phyloP scores from a whole-genome alignment of 2,113 vertebrate species.

The Heterotis niloticus region DNA sequence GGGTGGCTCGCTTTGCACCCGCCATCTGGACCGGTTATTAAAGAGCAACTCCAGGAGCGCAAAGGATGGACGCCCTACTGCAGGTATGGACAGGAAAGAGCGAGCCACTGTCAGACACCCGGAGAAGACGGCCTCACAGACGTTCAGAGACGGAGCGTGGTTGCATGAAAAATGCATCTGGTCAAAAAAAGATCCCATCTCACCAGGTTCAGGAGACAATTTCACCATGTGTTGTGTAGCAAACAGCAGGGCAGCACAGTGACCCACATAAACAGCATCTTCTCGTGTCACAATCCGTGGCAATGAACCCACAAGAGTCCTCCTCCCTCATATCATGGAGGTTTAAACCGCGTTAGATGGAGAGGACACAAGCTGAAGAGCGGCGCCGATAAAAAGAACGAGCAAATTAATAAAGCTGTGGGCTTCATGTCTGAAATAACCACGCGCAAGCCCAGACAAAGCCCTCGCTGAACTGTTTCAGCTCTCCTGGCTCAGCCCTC shows the following conservation, averaged over 20 bases:
- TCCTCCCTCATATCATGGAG: neutral
- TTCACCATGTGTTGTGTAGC: neutral
- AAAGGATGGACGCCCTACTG: neutral
- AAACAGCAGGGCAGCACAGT: neutral
- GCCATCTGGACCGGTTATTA: neutral
- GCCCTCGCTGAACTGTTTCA: neutral
- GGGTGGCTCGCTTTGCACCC: no score
- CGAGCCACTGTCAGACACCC: neutral
- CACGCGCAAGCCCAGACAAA: neutral
- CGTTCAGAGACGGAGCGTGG: constrained; percentile 28
- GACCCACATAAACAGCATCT: neutral
- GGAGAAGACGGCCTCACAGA: constrained; percentile 42
- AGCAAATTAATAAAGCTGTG: neutral
- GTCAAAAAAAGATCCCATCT: neutral
- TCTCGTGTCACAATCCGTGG: neutral
- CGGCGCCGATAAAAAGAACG: neutral
- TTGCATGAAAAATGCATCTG: neutral
- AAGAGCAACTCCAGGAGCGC: neutral
- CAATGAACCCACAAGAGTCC: neutral
- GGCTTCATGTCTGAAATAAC: neutral
- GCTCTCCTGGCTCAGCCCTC: neutral
- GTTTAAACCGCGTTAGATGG: neutral
- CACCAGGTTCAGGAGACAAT: neutral
- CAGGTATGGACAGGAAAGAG: neutral
- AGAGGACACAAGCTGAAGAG: neutral